Evolutionary conservation across 2,113 vertebrate species (phyloP).

Genomic region (Coptodon bakossiorum): DNA sequence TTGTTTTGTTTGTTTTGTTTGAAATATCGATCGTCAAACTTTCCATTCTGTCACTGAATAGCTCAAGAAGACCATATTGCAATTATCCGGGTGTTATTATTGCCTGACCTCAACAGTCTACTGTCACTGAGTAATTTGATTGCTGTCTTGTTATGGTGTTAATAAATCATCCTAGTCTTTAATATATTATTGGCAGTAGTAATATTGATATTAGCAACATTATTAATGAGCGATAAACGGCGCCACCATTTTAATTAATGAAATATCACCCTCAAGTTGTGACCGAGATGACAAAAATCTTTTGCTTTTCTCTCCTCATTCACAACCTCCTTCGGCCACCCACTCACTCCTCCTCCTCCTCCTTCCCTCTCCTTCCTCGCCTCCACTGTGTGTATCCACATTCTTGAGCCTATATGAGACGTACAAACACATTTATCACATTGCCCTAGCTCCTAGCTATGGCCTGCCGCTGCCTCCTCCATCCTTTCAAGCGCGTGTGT

Average conservation of each 20-base stretch:
- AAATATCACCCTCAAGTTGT: neutral
- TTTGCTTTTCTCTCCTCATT: neutral
- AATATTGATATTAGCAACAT: neutral
- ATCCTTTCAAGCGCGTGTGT: neutral
- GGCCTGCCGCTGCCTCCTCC: neutral
- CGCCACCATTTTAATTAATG: neutral
- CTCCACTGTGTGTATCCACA: neutral
- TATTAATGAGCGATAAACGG: neutral
- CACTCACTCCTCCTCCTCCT: neutral
- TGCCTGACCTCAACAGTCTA: neutral
- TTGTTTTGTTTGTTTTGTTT: neutral
- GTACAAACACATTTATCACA: slow-evolving; percentile 16
- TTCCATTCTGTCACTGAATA: neutral
- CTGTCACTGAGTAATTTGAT: neutral
- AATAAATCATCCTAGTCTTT: neutral
- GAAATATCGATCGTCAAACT: neutral
- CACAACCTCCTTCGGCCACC: neutral
- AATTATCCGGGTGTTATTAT: neutral
- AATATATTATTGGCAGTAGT: neutral
- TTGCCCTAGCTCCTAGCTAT: neutral
- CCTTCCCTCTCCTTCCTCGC: neutral
- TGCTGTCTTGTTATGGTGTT: neutral
- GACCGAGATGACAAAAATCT: neutral
- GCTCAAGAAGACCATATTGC: neutral
- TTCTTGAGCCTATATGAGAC: neutral